Evolutionary conservation across 2,888 invertebrate genomes (phyloP), one percentile per base, ranked within the genome.

Genomic region (Xestia ashworthii): DNA sequence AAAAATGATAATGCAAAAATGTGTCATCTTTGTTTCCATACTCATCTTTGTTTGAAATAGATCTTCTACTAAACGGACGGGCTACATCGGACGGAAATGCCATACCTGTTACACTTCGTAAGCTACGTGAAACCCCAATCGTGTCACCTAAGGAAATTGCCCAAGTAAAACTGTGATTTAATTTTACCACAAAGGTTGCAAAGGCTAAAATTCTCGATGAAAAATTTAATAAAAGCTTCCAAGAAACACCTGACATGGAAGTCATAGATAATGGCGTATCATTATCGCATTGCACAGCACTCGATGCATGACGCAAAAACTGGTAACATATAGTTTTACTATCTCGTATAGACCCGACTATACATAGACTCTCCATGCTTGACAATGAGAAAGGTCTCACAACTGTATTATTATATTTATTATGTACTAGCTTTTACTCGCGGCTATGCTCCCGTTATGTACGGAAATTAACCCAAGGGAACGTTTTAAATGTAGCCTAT

Each of bases 221-320:
- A 46, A 38, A 58, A n/a, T 65, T 5, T 0, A 22, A 50, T 22
- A 66, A 71, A 71, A 71, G 46, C 44, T 41, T n/a, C 53, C n/a
- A 71, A 86, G 71, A 65, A 53, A 74, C 81, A 81, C 74, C 74
- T 87, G 78, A 44, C 64, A 46, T 81, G 60, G 65, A 58, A 86
- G 77, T 74, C 74, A 76, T 70, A 86, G 77, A 76, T 81, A 79
- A 81, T 87, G 69, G 60, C 68, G 76, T 81, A 70, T 78, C 78
- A 88, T 86, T 86, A 83, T 78, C 83, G 76, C 88, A 83, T 83
- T 74, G 87, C 87, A 73, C 74, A 80, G 76, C 69, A 50, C 76
- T 82, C 73, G 60, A 25, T 75, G 68, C 76, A 73, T 86, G 79
- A 78, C 81, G 81, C 81, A 83, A 81, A 86, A 81, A 78, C 83